Base-by-base conservation (phyloP, 2,113 vertebrate species). In the Garra rufa region DNA sequence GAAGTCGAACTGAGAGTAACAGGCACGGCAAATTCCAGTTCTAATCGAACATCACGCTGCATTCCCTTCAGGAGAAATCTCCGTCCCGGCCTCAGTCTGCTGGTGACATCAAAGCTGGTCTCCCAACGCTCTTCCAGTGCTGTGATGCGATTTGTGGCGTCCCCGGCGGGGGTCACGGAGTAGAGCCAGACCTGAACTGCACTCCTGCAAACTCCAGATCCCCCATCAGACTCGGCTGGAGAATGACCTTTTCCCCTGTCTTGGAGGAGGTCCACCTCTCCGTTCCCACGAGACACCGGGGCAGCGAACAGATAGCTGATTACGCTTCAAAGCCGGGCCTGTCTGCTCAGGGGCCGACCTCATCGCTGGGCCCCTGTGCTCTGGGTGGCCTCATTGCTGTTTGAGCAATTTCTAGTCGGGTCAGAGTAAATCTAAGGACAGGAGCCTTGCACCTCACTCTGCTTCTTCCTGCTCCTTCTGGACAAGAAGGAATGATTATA, bases 61-160 rank as follows among this genome's bases (percentile, higher is more conserved):
- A 79, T 44, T 79, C n/a, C 38, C 76, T 26, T 28, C 38, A 44
- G n/a, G 76, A 61, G 11, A 44, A 79, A 79, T 44, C 76, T 79
- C 34, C 19, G 1, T 61, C 75, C 41, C 70, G 24, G 38, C 24
- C 57, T 61, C 76, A 28, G 55, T 41, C 11, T 44, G 55, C 38
- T 63, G 76, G 76, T 44, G 55, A 79, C 76, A 79, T 63, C 76
- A 79, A 79, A 79, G 76, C 76, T 10, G 1, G 52, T 4, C 30
- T 41, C 19, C 14, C 75, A 38, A 2, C 7, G 3, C 38, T 24
- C 15, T 10, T 61, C n/a, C 38, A 61, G 44, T 28, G 38, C 76
- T 73, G 48, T 71, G 67, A 80, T 80, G 67, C 57, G 70, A 78
- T 80, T 79, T 46, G 76, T 73, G 83, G 44, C 14, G 46, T 44